A percentile compares a stretch with the other conserved stretches of the same genome.
Conservation (phyloP, 2,113 vertebrate species). For the Heterochromis multidens region DNA sequence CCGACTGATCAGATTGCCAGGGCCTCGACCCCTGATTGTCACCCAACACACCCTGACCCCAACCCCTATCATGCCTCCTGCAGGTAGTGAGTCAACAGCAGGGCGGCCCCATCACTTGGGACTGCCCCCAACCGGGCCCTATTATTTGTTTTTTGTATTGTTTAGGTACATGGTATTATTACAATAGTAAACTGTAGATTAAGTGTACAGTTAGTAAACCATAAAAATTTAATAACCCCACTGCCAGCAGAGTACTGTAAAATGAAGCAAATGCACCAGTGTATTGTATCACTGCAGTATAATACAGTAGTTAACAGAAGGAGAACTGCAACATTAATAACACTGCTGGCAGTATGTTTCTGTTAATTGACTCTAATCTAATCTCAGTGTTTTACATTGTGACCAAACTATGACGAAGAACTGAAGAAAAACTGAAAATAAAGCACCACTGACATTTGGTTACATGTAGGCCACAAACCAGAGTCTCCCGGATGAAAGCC, state of each 20-base stretch:
- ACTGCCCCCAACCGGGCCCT: neutral
- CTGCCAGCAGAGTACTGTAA: neutral
- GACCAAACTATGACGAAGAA: neutral
- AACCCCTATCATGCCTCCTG: too few species aligned
- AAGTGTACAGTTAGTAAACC: neutral
- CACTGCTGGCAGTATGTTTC: neutral
- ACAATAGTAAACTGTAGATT: neutral
- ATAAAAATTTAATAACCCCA: neutral
- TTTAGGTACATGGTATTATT: neutral
- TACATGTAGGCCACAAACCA: neutral
- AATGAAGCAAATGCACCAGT: neutral
- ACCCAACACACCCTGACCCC: too few species aligned
- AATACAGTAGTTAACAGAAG: neutral
- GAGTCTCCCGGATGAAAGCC: neutral
- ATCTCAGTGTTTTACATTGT: too few species aligned
- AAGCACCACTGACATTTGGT: neutral
- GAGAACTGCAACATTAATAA: too few species aligned
- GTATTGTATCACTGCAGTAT: neutral
- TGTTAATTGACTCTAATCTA: too few species aligned
- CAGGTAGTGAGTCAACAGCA: neutral
- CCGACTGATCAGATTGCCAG: too few species aligned
- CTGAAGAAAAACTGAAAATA: neutral
- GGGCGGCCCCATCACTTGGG: neutral
- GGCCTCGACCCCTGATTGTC: too few species aligned
- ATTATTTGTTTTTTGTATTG: neutral